phyloP scores from a whole-genome alignment of 2,113 vertebrate species.

The Paramormyrops kingsleyae region DNA sequence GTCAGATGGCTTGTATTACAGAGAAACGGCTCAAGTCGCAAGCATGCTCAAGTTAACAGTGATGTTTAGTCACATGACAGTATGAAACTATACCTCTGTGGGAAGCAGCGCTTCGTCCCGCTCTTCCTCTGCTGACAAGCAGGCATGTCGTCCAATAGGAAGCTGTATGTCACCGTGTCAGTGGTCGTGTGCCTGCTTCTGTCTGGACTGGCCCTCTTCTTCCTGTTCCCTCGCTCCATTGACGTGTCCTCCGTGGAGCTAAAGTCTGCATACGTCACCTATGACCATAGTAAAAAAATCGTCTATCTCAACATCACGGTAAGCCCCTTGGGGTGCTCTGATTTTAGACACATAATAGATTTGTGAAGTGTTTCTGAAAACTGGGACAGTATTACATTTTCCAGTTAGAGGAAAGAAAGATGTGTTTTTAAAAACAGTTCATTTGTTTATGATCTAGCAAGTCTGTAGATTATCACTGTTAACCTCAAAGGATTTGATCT shows the following conservation, averaged over 20 bases:
- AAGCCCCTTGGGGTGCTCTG: conserved; percentile 34
- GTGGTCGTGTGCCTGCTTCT: conserved; percentile 70
- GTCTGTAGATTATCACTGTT: background rate
- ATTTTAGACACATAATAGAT: background rate
- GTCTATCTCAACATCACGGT: conserved; percentile 95
- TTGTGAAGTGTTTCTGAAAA: background rate
- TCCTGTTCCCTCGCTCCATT: conserved; percentile 80
- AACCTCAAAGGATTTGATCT: background rate
- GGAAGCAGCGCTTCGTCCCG: background rate
- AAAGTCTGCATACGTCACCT: conserved; percentile 84
- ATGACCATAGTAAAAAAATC: conserved; percentile 66
- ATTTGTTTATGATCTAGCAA: background rate
- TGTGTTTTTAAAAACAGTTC: background rate
- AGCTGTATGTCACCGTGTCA: conserved; percentile 75
- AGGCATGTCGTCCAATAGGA: conserved; percentile 50
- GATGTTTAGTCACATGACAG: background rate
- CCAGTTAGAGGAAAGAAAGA: background rate
- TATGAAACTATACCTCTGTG: background rate
- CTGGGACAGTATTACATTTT: background rate
- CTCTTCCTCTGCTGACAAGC: background rate
- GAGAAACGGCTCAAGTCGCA: background rate
- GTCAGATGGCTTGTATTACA: background rate
- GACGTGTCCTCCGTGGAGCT: conserved; percentile 87
- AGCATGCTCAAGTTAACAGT: background rate
- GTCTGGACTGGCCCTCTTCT: conserved; percentile 74